These are phyloP conservation scores for Caerostris darwini DNA, from an alignment of 1,140 invertebrate genomes.

Conservation along the genomic window DNA sequence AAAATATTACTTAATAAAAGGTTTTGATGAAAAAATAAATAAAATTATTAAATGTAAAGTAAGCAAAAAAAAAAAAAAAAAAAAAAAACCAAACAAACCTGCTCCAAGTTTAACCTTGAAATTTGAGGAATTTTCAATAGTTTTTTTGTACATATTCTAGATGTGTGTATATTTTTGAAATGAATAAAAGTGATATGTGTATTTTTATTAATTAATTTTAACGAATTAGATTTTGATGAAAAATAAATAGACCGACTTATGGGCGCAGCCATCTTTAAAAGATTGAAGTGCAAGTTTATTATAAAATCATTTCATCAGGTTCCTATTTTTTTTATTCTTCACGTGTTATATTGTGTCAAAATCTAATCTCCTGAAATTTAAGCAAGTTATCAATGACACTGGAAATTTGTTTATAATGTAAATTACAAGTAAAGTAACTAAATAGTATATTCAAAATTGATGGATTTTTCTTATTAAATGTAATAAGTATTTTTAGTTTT, in stretches of 20 bases:
- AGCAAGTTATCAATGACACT: no score
- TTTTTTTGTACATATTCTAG: neutral
- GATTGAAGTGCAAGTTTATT: constrained; percentile 26
- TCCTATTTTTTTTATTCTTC: neutral
- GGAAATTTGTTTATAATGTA: no score
- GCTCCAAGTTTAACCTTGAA: neutral
- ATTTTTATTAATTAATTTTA: constrained; percentile 43
- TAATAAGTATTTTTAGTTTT: no score
- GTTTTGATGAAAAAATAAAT: no score
- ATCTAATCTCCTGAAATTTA: no score
- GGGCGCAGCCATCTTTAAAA: constrained; percentile 60
- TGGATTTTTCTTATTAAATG: no score
- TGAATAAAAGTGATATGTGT: neutral
- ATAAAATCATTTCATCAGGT: neutral
- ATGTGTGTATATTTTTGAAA: constrained; percentile 30
- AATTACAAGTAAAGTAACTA: no score
- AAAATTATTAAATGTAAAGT: no score
- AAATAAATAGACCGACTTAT: constrained; percentile 40
- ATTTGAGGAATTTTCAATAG: neutral
- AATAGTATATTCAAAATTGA: no score
- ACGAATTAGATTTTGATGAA: constrained; percentile 12
- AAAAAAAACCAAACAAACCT: neutral
- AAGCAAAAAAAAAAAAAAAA: no score
- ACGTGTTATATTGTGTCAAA: no score
- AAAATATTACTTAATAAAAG: no score